phyloP scores from a whole-genome alignment of 2,113 vertebrate genomes.

The Gnathonemus echidnorhynchus region DNA sequence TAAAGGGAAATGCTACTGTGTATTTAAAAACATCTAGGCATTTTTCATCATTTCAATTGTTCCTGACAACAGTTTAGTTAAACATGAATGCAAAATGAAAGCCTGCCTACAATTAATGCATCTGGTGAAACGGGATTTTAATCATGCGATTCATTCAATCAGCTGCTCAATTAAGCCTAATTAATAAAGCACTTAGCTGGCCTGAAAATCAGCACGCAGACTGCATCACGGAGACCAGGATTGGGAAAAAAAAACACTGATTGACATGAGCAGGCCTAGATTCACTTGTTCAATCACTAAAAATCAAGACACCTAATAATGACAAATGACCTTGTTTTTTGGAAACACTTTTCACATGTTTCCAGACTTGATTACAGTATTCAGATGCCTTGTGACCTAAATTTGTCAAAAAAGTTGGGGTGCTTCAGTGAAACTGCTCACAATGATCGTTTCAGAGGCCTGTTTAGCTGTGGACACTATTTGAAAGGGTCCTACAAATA shows the following conservation, averaged over 20 bases:
- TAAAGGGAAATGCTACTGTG: background rate
- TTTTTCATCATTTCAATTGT: background rate
- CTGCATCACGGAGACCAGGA: background rate
- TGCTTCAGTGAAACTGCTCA: background rate
- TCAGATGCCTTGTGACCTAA: background rate
- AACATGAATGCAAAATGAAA: background rate
- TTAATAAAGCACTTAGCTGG: constrained; percentile 3
- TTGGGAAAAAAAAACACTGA: background rate
- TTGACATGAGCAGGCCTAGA: background rate
- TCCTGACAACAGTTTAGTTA: background rate
- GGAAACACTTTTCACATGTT: background rate
- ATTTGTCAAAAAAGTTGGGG: background rate
- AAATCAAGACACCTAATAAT: background rate
- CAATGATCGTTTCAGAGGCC: background rate
- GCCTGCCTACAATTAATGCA: background rate
- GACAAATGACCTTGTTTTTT: background rate
- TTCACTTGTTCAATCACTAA: background rate
- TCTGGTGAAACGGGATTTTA: background rate
- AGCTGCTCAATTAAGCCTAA: background rate
- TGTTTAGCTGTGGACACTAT: background rate
- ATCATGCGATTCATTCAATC: background rate
- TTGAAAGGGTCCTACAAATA: background rate
- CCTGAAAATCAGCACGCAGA: background rate
- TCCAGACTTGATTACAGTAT: background rate
- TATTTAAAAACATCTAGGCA: background rate